Conservation (phyloP, 2,113 vertebrate species). For the Vidua macroura region DNA sequence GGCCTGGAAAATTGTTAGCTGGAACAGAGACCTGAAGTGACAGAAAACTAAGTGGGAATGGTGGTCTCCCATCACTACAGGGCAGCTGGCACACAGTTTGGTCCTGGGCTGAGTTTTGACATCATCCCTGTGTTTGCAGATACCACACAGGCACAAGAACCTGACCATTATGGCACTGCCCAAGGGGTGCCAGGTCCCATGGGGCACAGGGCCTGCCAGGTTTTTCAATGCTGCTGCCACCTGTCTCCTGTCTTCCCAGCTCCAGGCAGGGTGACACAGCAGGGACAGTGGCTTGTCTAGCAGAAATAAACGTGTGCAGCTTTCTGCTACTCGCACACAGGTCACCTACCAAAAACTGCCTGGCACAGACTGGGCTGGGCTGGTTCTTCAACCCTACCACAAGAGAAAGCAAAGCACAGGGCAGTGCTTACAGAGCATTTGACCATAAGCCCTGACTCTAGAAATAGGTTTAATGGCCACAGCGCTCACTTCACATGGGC, state of each 20-base stretch:
- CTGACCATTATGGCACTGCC: accelerated
- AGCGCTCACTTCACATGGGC: accelerated
- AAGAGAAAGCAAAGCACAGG: neutral
- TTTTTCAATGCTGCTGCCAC: neutral
- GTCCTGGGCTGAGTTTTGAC: neutral
- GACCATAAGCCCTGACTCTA: accelerated
- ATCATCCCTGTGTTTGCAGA: accelerated
- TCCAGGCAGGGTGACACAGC: neutral
- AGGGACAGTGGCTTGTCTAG: neutral
- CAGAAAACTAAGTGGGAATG: neutral
- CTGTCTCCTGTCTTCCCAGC: neutral
- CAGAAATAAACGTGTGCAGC: neutral
- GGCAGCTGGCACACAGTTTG: neutral
- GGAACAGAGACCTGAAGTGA: neutral
- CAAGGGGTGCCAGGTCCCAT: accelerated
- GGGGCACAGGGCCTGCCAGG: accelerated
- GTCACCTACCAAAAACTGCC: neutral
- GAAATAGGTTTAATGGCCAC: neutral
- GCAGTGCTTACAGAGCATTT: neutral
- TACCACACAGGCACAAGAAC: accelerated
- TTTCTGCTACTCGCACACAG: neutral
- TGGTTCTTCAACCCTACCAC: neutral
- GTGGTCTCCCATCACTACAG: accelerated
- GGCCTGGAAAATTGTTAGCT: neutral
- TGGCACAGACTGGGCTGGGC: too few species aligned